Evolutionary conservation across 2,113 vertebrate genomes (phyloP), one percentile per base, ranked within the genome.

Genomic region (Tragelaphus buxtoni): DNA sequence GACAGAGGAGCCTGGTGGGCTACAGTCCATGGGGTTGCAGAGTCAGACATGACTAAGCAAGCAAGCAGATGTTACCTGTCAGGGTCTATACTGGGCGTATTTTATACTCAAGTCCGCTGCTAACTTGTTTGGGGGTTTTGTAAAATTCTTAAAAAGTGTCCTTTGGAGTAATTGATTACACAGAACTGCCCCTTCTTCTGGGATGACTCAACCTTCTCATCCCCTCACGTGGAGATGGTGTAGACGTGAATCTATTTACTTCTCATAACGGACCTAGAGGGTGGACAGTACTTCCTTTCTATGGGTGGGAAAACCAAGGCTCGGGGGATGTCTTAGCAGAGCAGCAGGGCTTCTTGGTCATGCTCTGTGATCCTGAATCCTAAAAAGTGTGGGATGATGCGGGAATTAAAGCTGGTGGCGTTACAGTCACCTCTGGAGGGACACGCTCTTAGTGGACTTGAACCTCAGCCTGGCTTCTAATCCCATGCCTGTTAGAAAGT

Each of bases 341-440:
- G 22, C 16, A 16, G 45, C n/a, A 39, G 28, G 63, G 95, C 13
- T 47, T 9, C 77, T 81, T 26, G 39, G 16, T 42, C 77, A 28
- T 1, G 1, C 8, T 69, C 22, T 24, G 28, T 4, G 45, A 12
- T 24, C 24, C 4, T 18, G 16, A 7, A 12, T 3, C 35, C 49
- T 30, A 0, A 11, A 42, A 51, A 42, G 51, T 14, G 1, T n/a
- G 30, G 18, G 47, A 4, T 49, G 30, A n/a, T 18, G 77, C 32
- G 10, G 49, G 69, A 58, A 6, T 47, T 20, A n/a, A 49, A n/a
- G 17, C 16, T 10, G 35, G 13, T 47, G 77, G 13, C 2, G 2
- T 30, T 22, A 12, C 45, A 39, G 61, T n/a, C 26, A 11, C n/a
- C 61, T 47, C 5, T 5, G 32, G 32, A 76, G 17, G 28, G 17